Evolutionary conservation across 2,113 vertebrate species (phyloP), one percentile per base, ranked within the genome.

Genomic region (Aptenodytes patagonicus): DNA sequence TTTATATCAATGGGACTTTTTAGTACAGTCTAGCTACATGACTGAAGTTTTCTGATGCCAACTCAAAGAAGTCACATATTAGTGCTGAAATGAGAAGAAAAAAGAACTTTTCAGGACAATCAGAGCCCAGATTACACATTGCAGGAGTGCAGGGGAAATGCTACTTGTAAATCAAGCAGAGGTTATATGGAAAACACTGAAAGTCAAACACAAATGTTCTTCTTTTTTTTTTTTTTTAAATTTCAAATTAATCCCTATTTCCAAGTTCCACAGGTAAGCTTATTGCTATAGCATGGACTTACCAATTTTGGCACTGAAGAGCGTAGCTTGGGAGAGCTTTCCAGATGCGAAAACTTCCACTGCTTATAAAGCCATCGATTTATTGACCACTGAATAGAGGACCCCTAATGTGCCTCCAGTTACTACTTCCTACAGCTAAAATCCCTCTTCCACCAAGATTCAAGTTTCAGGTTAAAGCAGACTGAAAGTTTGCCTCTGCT

Each of bases 281-380:
- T 76, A 93, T 72, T 76, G 36, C 44, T 94, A 22, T 51, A 68
- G n/a, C 28, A 76, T 1, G 3, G 57, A 97, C 94, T 97, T 95
- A 97, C 94, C 94, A 79, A 46, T 62, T 85, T 49, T 93, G 62
- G n/a, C 81, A 87, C 61, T 49, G 96, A 94, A 69, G 92, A 62
- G 17, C 28, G 31, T 66, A 91, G 62, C 61, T 57, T 7, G 8
- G 24, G 44, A 83, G 54, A 92, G 55, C 36, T 89, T 94, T 95
- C 87, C 69, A 61, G 65, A 49, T 84, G 49, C 62, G 87, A 92
- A 75, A 78, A n/a, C 17, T 84, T 94, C 87, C 58, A 80, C 85
- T 87, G 61, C 24, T 83, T n/a, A 25, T 42, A 69, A 94, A 92
- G 29, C 24, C 2, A 2, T 15, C 66, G 58, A 76, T 49, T 52